Evolutionary conservation across 2,888 invertebrate genomes (phyloP), one percentile per base, ranked within the genome.

Genomic region (Quadroppia sp.): DNA sequence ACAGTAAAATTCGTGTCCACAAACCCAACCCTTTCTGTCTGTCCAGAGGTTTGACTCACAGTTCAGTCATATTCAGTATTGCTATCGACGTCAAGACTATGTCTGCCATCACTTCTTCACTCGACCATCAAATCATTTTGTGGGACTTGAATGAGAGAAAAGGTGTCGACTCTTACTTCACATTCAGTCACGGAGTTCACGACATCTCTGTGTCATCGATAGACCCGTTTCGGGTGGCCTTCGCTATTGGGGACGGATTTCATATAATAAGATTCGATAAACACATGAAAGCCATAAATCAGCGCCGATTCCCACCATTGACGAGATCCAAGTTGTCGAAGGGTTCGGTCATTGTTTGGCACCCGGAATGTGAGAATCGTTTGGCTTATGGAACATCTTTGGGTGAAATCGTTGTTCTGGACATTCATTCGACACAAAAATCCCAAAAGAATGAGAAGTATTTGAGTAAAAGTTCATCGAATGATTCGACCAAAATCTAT

Each of bases 101-200:
- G 40, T 25, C 53, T 32, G 74, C 70, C 7, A 42, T 74, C 50
- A 74, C 74, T 25, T 36, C 69, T 42, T 74, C 74, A 20, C 36
- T 74, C 36, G 61, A 77, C 79, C 80, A 71, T 80, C 82, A 83
- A 82, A 77, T 83, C n/a, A 76, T 81, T 17, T 71, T 82, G 7
- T 83, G 82, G 82, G 79, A 81, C 77, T 28, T 82, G 20, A 73
- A 77, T 1, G 71, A 76, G 6, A 53, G 77, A 48, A 77, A 75
- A 72, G 77, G 78, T 4, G 36, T 79, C 4, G 76, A 76, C n/a
- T 75, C 78, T 0, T 53, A 86, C 64, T 85, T 87, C 2, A 88
- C 88, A 0, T 74, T 74, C 30, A 42, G 70, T 40, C 69, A 74
- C 32, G 74, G 74, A 40, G 74, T 70, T 15, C 50, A 70, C 13